Evolutionary conservation across 2,797 vertebrate genomes (phyloP), one percentile per base, ranked within the genome.

Genomic region (Esox masquinongy): DNA sequence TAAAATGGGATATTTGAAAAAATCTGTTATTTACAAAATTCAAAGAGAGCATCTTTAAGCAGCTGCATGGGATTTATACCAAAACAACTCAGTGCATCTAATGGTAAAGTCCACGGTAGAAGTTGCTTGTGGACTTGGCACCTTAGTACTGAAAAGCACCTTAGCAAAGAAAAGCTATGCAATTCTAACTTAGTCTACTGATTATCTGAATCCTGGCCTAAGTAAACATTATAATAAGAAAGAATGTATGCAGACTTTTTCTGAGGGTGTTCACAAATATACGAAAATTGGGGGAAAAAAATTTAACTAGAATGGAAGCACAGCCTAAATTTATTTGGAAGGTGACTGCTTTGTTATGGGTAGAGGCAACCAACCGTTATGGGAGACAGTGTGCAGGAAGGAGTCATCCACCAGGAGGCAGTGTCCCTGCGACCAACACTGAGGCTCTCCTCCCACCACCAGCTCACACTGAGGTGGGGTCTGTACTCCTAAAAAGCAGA

Each of bases 341-440:
- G 49, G 56, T 61, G 56, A 50, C 24, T 16, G 31, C 1, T 39
- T 12, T 64, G 15, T 31, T 29, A 24, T 16, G 16, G n/a, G 0
- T 66, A 50, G 39, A 70, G 50, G 47, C 75, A 31, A 84, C 82
- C 86, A 81, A 96, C 96, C 96, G 14, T 95, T 96, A 72, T 97
- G 96, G 39, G 95, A 95, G 80, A 95, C 88, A 1, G 95, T 96
- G 83, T 97, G 94, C 72, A 96, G 91, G 84, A 97, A 97, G 0
- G 96, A 97, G 83, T 97, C 96, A 0, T 97, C 96, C 77, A 97
- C 93, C 63, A 97, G 92, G 22, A 97, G 95, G 82, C 96, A 97
- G 86, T 96, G 95, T 84, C 96, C 96, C 77, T 96, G 95, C n/a
- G 95, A 95, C 96, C 95, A 97, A 89, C 95, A 96, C 88, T 96